Base-by-base conservation (phyloP, 2,797 vertebrate genomes). In the Sitta carolinensis region DNA sequence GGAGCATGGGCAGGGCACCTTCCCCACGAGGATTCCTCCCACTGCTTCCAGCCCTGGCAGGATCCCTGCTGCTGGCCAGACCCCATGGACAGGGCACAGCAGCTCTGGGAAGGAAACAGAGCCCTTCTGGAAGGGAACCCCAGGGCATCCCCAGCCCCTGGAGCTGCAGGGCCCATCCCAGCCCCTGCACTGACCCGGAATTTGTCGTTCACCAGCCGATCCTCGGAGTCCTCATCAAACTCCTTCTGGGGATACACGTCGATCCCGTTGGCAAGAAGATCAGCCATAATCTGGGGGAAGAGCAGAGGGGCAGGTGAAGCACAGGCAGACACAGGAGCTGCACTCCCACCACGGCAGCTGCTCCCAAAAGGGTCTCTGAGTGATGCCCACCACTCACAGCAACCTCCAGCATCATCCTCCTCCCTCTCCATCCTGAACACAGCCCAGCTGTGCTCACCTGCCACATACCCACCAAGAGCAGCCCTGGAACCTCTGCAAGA, bases 161-260 rank as follows among this genome's bases (percentile, higher is more conserved):
- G 78, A 57, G 78, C 63, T 27, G 34, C 64, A 89, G 63, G 58
- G 20, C 54, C 20, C 69, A 14, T 7, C 42, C 64, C 38, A 29
- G 1, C 23, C 2, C 19, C 64, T 2, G 1, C 47, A 91, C 98
- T 98, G 83, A 99, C 99, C 97, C 99, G 98, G 97, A 99, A 99
- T 95, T 99, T 99, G 92, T 99, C 99, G 4, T 99, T 99, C 91
- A 99, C 99, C 96, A 98, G 97, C 79, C 98, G 97, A 97, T 99
- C 99, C 93, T 99, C 99, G 0, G 98, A 97, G 42, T 99, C 99
- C 94, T 99, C 99, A 11, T 99, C 99, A 91, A 99, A 99, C 95
- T 99, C 99, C 91, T 99, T 99, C 98, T 99, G 99, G 26, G 99
- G 99, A 87, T 99, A 99, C 70, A 99, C 99, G 0, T 99, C 99